Conservation (phyloP, 2,888 invertebrate species). For the Leptarthrus brevirostris region DNA sequence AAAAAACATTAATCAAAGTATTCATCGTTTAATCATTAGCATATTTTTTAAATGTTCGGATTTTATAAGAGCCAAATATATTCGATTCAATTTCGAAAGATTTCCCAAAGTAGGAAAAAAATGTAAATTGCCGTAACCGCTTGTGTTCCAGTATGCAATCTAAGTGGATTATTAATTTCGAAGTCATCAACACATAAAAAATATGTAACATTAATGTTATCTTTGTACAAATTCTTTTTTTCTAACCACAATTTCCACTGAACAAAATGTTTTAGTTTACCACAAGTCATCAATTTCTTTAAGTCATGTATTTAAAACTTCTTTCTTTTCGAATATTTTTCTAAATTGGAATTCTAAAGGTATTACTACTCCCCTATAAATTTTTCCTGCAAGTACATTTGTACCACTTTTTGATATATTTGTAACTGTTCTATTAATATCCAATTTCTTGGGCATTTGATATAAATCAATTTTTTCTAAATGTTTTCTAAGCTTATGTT, state of each 20-base stretch:
- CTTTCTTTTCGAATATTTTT: slow-evolving; percentile 50
- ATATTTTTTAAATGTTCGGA: too few relatives aligned
- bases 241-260: slow-evolving; percentile 56
- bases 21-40: too few relatives aligned
- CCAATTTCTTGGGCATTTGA: background rate
- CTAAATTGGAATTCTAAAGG: slow-evolving; percentile 52
- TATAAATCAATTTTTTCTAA: slow-evolving; percentile 1
- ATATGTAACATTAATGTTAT: slow-evolving; percentile 55
- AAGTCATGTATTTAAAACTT: slow-evolving; percentile 44
- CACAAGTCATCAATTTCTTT: slow-evolving; percentile 10
- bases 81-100: too few relatives aligned
- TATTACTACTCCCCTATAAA: slow-evolving; percentile 51
- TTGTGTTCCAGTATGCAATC: slow-evolving; percentile 53
- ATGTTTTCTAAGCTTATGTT: slow-evolving; percentile 13
- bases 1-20: too few relatives aligned
- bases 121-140: too few relatives aligned
- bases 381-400: slow-evolving; percentile 49
- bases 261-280: slow-evolving; percentile 54
- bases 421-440: background rate
- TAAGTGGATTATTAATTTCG: slow-evolving; percentile 58
- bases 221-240: slow-evolving; percentile 54
- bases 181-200: slow-evolving; percentile 57
- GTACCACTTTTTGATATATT: slow-evolving; percentile 16
- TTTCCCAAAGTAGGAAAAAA: too few relatives aligned
- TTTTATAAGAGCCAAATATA: too few relatives aligned